Evolutionary conservation across 2,113 vertebrate species (phyloP).

Genomic region (Nothocercus julius): DNA sequence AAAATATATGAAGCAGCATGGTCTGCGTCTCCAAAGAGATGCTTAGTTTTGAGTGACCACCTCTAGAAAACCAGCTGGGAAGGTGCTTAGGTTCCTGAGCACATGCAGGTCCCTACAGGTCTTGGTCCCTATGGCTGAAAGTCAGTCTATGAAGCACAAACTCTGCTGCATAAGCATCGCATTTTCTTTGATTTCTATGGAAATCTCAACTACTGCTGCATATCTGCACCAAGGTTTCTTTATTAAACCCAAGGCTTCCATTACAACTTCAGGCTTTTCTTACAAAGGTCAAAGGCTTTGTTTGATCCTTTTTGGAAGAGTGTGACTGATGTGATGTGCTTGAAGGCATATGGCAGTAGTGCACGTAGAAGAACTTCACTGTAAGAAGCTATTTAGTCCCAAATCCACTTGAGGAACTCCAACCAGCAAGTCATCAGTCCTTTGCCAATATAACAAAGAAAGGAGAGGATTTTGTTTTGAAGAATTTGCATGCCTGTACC

Average conservation of each 20-base stretch:
- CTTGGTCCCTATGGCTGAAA: not conserved
- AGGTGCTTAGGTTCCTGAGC: not conserved
- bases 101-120: not conserved
- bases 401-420: not conserved
- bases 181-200: not conserved
- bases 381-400: not conserved
- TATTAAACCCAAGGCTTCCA: not conserved
- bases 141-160: not conserved
- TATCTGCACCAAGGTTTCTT: not conserved
- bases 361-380: not conserved
- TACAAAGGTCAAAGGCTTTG: not conserved
- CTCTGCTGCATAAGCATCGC: not conserved
- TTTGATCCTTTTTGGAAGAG: not conserved
- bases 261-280: not conserved
- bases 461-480: not conserved
- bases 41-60: not conserved
- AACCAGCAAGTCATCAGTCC: not conserved
- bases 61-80: not conserved
- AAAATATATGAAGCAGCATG: not conserved
- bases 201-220: not conserved
- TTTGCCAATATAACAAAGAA: not conserved
- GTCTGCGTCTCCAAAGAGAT: not conserved
- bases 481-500: not conserved
- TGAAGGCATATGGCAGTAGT: not conserved
- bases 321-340: not conserved